Evolutionary conservation across 2,888 invertebrate genomes (phyloP).

Genomic region (Schrankia costaestrigalis): DNA sequence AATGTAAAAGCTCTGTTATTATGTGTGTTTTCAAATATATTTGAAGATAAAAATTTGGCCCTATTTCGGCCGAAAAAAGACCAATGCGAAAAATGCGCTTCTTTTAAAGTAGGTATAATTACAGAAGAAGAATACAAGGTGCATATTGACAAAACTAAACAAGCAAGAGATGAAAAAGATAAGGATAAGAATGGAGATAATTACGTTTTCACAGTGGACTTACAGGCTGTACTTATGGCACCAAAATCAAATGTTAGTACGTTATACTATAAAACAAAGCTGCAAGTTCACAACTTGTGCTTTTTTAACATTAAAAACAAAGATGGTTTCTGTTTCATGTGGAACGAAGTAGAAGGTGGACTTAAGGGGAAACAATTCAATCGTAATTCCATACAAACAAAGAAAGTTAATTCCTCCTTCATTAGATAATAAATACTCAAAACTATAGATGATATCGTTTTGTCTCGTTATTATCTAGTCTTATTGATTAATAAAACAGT

Average conservation of each 20-base stretch:
- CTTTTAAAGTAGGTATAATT: background rate
- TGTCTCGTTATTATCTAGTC: too few relatives aligned
- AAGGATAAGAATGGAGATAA: background rate
- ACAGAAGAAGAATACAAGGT: constrained; percentile 1
- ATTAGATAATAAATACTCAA: too few relatives aligned
- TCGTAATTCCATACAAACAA: too few relatives aligned
- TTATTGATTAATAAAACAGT: too few relatives aligned
- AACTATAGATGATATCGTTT: too few relatives aligned
- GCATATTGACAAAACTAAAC: background rate
- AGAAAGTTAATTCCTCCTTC: too few relatives aligned
- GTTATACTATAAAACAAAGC: constrained; percentile 19
- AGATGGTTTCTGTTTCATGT: constrained; percentile 17
- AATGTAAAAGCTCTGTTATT: background rate
- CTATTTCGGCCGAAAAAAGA: constrained; percentile 7
- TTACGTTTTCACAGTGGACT: constrained; percentile 8
- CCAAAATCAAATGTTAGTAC: constrained; percentile 14
- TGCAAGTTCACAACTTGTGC: constrained; percentile 14
- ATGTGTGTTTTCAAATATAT: background rate
- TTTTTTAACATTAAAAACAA: constrained; percentile 12
- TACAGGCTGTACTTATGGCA: constrained; percentile 16
- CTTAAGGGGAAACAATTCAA: too few relatives aligned
- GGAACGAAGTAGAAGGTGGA: constrained; percentile 20
- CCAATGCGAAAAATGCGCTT: constrained; percentile 4
- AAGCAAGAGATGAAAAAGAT: constrained; percentile 1
- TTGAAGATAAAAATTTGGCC: constrained; percentile 4